Evolutionary conservation across 1,140 invertebrate species (phyloP).

Genomic region (Tribolium castaneum): DNA sequence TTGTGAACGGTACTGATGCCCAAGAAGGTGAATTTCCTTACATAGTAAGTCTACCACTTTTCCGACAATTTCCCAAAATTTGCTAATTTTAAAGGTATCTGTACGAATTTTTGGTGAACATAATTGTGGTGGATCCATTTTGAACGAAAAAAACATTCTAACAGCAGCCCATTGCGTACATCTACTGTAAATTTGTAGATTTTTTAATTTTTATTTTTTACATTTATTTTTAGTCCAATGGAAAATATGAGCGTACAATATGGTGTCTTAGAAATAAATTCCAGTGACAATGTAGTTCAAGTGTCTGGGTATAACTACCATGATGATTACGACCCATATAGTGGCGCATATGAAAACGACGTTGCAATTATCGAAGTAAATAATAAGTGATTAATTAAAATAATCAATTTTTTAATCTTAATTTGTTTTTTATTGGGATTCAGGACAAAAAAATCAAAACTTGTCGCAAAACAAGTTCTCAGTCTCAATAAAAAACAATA

Average conservation of each 20-base stretch:
- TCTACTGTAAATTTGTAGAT: neutral
- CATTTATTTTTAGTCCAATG: neutral
- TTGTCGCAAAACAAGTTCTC: too few species aligned
- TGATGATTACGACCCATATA: conserved; percentile 28
- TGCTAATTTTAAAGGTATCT: conserved; percentile 48
- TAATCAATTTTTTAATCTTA: too few species aligned
- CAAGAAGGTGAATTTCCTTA: conserved; percentile 53
- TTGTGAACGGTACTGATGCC: conserved; percentile 55
- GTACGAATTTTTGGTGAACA: conserved; percentile 43
- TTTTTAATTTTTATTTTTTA: neutral
- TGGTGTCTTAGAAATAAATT: conserved; percentile 44
- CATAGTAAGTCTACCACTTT: conserved; percentile 46
- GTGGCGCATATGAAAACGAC: conserved; percentile 9
- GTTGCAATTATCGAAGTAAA: conserved; percentile 14
- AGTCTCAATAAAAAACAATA: too few species aligned
- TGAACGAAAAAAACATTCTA: conserved; percentile 52
- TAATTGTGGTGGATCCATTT: conserved; percentile 53
- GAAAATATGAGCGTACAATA: conserved; percentile 38
- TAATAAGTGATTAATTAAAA: neutral
- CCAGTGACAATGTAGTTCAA: conserved; percentile 34
- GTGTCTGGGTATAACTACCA: conserved; percentile 45
- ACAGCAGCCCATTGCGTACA: conserved; percentile 55
- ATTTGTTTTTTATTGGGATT: too few species aligned
- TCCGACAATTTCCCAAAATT: neutral
- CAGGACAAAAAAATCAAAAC: too few species aligned